Evolutionary conservation across 2,888 invertebrate genomes (phyloP), one percentile per base, ranked within the genome.

Genomic region (Formica aserva): DNA sequence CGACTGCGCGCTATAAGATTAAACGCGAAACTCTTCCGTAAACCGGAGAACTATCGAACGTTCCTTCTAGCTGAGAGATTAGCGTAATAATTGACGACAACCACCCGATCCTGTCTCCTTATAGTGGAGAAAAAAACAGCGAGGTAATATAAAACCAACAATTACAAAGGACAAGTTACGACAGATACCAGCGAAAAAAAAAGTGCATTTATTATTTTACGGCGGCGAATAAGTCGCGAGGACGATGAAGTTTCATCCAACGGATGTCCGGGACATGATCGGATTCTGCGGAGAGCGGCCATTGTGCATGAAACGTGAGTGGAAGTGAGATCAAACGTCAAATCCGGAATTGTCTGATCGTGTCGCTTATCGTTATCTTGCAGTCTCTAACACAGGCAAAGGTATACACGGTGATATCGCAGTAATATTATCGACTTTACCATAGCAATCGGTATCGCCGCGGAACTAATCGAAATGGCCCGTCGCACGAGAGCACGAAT

Each of bases 301-400:
- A 48, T 48, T 48, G 85, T 86, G 86, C 91, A 82, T 88, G 85
- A 90, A 88, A 88, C 88, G 84, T 86, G 87, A 88, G 87, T 84
- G 86, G 85, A 89, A 85, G 84, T 62, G 83, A 77, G 71, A 62
- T 85, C 75, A 69, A 69, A 78, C 78, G 41, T 45, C 60, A 71
- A 65, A 38, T 74, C 84, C 48, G 52, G 52, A 18, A 41, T 57
- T 65, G 32, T 41, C 60, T 5, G 32, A 57, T 55, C 62, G 72
- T 62, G 22, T 45, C n/a, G n/a, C 38, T 55, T 48, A 22, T 38
- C 38, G 32, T 32, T 32, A 41, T 22, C 72, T 38, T 18, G 26
- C 55, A 41, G 29, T 45, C 15, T 62, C 35, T 48, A 48, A 48
- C 6, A 63, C 41, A 60, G 26, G 63, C 69, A 71, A 75, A 41